A percentile compares a stretch with the other conserved stretches of the same genome.
Evolutionary conservation across 2,797 vertebrate species (phyloP).

Genomic region (Tadarida brasiliensis): DNA sequence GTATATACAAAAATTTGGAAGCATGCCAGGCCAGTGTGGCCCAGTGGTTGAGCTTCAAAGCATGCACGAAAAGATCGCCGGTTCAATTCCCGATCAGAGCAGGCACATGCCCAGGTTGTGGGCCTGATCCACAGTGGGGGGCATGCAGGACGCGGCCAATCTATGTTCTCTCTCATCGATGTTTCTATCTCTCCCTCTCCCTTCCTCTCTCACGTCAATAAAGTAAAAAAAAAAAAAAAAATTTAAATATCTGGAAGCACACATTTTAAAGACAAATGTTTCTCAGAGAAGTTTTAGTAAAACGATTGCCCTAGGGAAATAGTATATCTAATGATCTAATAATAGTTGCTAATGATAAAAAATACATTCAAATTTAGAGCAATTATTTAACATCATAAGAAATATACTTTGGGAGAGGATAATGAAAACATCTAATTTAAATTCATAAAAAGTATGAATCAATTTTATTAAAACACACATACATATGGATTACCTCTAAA

Average conservation of each 20-base stretch:
- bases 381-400: constrained; percentile 34
- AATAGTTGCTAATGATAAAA: constrained; percentile 36
- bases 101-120: too few relatives aligned
- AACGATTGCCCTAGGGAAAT: background rate
- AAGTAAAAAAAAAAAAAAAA: too few relatives aligned
- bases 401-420: background rate
- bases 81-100: too few relatives aligned
- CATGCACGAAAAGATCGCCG: too few relatives aligned
- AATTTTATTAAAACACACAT: constrained; percentile 41
- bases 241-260: constrained; percentile 18
- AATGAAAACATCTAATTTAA: constrained; percentile 19
- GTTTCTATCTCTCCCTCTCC: too few relatives aligned
- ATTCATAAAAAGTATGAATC: background rate
- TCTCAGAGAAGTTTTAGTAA: constrained; percentile 35
- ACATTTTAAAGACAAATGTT: constrained; percentile 21
- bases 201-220: too few relatives aligned
- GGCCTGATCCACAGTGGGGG: too few relatives aligned
- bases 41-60: too few relatives aligned
- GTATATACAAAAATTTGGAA: constrained; percentile 15
- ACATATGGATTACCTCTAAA: background rate
- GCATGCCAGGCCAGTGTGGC: too few relatives aligned
- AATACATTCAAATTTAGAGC: constrained; percentile 51
- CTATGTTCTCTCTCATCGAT: too few relatives aligned
- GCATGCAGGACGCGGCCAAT: too few relatives aligned
- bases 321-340: background rate